These are phyloP conservation scores for Seriola aureovittata DNA, from an alignment of 2,113 vertebrate genomes.

Conservation along the genomic window DNA sequence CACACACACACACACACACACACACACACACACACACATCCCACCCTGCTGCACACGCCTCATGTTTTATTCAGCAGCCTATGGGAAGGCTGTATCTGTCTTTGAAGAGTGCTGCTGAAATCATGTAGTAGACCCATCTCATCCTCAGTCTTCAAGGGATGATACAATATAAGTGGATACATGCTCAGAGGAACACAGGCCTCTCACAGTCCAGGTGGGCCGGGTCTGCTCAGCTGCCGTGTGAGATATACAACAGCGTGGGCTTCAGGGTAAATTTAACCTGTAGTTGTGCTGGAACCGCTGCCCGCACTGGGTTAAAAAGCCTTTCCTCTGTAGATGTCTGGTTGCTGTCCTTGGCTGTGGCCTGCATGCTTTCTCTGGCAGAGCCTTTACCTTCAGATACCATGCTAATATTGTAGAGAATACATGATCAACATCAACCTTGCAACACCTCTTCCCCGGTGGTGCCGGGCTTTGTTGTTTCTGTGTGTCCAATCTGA, in stretches of 20 bases:
- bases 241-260: conserved; percentile 18
- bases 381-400: conserved; percentile 52
- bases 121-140: conserved; percentile 69
- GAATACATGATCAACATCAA: conserved; percentile 46
- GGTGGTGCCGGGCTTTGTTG: conserved; percentile 19
- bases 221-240: conserved; percentile 19
- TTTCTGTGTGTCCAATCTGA: conserved; percentile 31
- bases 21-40: conserved; percentile 42
- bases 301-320: conserved; percentile 40
- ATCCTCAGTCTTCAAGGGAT: conserved; percentile 68
- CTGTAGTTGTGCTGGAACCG: conserved; percentile 41
- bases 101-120: conserved; percentile 81
- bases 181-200: conserved; percentile 56
- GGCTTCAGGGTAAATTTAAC: conserved; percentile 56
- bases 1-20: conserved; percentile 14
- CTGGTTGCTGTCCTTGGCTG: conserved; percentile 58
- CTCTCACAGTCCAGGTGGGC: conserved; percentile 65
- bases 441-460: conserved; percentile 52
- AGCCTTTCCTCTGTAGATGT: conserved; percentile 53
- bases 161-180: conserved; percentile 63
- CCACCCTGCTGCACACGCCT: conserved; percentile 67
- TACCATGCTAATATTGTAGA: conserved; percentile 13
- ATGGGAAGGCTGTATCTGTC: conserved; percentile 74
- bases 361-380: conserved; percentile 22
- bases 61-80: conserved; percentile 85